These are phyloP conservation scores for Coenonympha arcania DNA, from an alignment of 2,888 invertebrate species.

Conservation along the genomic window DNA sequence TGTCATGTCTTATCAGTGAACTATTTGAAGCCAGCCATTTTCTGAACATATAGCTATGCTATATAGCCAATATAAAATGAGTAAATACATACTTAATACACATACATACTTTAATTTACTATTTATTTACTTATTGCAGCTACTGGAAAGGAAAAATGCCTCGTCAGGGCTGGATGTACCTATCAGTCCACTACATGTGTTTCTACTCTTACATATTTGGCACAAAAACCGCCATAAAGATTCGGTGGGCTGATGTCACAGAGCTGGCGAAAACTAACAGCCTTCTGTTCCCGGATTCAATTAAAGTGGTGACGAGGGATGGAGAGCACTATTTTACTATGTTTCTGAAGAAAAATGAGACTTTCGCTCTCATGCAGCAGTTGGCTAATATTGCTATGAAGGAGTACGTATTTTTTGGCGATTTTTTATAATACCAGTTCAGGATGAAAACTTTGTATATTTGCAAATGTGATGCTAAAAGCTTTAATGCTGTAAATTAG, in stretches of 20 bases:
- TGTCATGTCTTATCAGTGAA: too few relatives aligned
- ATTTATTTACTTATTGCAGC: slow-evolving; percentile 69
- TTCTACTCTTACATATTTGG: slow-evolving; percentile 97
- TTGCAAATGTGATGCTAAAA: too few relatives aligned
- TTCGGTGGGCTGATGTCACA: slow-evolving; percentile 93
- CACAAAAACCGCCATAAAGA: slow-evolving; percentile 87
- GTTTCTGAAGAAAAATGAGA: slow-evolving; percentile 91
- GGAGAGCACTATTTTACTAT: slow-evolving; percentile 92
- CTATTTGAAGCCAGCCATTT: too few relatives aligned
- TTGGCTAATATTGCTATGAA: slow-evolving; percentile 98
- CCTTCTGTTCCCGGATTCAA: slow-evolving; percentile 86
- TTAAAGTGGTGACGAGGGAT: slow-evolving; percentile 88
- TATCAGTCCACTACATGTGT: slow-evolving; percentile 96
- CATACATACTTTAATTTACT: too few relatives aligned
- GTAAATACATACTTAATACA: too few relatives aligned
- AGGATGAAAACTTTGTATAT: too few relatives aligned
- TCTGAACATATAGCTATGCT: too few relatives aligned
- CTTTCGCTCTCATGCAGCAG: slow-evolving; percentile 93
- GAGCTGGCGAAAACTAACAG: slow-evolving; percentile 85
- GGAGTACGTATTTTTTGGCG: slow-evolving; percentile 72
- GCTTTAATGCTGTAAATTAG: too few relatives aligned
- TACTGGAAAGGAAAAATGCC: slow-evolving; percentile 95
- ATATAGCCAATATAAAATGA: too few relatives aligned
- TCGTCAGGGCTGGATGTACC: slow-evolving; percentile 96
- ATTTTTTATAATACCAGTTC: too few relatives aligned